Conservation (phyloP, 2,797 vertebrate species). For the Peromyscus eremicus region DNA sequence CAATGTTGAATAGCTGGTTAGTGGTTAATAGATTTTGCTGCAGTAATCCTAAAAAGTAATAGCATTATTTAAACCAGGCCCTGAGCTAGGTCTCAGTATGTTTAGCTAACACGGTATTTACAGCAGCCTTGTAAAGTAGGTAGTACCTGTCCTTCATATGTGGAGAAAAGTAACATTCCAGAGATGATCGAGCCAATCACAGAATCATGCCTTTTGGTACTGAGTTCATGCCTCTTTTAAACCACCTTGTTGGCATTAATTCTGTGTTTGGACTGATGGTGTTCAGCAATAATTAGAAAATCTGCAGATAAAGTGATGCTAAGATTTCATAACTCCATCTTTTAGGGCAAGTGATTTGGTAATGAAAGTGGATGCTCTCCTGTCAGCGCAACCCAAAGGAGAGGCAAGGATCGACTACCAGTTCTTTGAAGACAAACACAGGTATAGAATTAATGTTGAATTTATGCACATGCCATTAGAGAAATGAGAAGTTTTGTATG, state of each 20-base stretch:
- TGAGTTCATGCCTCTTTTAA: not conserved
- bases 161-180: not conserved
- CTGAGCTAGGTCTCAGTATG: not conserved
- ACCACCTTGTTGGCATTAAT: not conserved
- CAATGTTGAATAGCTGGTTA: not conserved
- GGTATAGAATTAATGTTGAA: conserved; percentile 87
- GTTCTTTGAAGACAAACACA: conserved; percentile 95
- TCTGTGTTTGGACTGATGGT: not conserved
- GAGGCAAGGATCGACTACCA: conserved; percentile 95
- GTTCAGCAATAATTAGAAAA: conserved; percentile 8
- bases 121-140: not conserved
- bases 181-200: not conserved
- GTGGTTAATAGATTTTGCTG: not conserved
- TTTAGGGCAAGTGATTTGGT: conserved; percentile 97
- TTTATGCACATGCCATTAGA: not conserved
- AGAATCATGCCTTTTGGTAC: not conserved
- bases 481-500: not conserved
- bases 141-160: not conserved
- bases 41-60: conserved; percentile 21
- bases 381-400: conserved; percentile 98
- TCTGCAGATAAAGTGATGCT: conserved; percentile 21
- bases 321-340: conserved; percentile 48
- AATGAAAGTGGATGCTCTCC: conserved; percentile 98
- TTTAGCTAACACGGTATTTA: not conserved
- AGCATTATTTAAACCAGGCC: not conserved